Percentiles rank a stretch among this genome's conserved stretches.
phyloP scores from a whole-genome alignment of 2,797 vertebrate genomes.

The Rhinichthys osculus region DNA sequence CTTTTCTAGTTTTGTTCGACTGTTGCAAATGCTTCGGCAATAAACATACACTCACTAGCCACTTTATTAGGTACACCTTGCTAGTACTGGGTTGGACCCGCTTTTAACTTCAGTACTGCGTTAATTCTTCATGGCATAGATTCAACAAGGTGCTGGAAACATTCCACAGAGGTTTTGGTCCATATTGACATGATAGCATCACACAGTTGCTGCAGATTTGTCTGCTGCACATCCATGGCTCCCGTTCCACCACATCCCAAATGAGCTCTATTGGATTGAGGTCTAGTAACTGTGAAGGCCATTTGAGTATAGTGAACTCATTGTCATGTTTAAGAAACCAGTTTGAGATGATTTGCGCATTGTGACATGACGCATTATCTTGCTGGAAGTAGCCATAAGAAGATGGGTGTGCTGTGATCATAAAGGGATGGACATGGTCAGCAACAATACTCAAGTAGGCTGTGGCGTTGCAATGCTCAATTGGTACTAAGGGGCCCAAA shows the following conservation, averaged over 20 bases:
- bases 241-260: not conserved
- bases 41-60: not conserved
- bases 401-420: conserved; percentile 1
- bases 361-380: conserved; percentile 26
- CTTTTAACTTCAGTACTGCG: not conserved
- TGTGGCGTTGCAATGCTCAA: not conserved
- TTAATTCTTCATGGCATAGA: not conserved
- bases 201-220: conserved; percentile 68
- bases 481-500: not conserved
- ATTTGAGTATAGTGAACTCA: not conserved
- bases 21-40: not conserved
- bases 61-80: not conserved
- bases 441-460: not conserved
- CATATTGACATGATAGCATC: conserved; percentile 60
- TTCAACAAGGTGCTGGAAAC: not conserved
- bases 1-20: not conserved
- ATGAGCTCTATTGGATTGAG: no score
- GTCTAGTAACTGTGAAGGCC: no score
- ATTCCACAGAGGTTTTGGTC: not conserved
- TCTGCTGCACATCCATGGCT: conserved; percentile 62
- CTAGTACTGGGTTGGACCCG: not conserved
- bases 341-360: not conserved
- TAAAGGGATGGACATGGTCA: not conserved
- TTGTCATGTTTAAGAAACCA: not conserved
- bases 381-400: conserved; percentile 49